Conservation (phyloP, 2,888 invertebrate species). For the Adelognathus sp. region DNA sequence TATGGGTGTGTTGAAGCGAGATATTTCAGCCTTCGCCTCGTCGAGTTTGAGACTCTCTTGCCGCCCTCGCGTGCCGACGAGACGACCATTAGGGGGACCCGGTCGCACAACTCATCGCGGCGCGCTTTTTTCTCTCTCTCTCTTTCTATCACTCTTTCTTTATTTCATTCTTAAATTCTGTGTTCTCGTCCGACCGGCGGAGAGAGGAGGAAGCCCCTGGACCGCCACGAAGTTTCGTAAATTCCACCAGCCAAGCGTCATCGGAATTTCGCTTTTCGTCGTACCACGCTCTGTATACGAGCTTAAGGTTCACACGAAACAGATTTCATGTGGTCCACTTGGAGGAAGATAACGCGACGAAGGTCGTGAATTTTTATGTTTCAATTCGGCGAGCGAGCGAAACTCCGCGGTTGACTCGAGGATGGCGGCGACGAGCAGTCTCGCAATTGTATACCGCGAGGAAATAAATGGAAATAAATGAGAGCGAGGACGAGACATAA, state of each 20-base stretch:
- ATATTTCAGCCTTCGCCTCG: conserved; percentile 36
- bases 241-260: conserved; percentile 48
- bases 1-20: neutral
- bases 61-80: conserved; percentile 62
- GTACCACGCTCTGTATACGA: no score
- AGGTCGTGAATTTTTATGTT: conserved; percentile 10
- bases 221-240: conserved; percentile 49
- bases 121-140: conserved; percentile 9
- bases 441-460: conserved; percentile 19
- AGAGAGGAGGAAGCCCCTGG: conserved; percentile 23
- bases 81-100: conserved; percentile 61
- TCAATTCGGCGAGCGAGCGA: neutral
- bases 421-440: neutral
- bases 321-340: no score
- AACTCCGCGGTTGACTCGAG: neutral
- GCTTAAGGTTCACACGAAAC: no score
- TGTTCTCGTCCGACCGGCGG: no score
- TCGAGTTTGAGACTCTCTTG: conserved; percentile 31
- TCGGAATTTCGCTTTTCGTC: conserved; percentile 35
- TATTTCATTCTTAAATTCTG: conserved; percentile 19
- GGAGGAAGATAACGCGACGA: no score
- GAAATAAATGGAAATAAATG: conserved; percentile 32
- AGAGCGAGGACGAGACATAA: conserved; percentile 4
- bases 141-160: neutral
- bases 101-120: conserved; percentile 60